phyloP scores from a whole-genome alignment of 2,888 invertebrate species.

The Charanyca ferruginea region DNA sequence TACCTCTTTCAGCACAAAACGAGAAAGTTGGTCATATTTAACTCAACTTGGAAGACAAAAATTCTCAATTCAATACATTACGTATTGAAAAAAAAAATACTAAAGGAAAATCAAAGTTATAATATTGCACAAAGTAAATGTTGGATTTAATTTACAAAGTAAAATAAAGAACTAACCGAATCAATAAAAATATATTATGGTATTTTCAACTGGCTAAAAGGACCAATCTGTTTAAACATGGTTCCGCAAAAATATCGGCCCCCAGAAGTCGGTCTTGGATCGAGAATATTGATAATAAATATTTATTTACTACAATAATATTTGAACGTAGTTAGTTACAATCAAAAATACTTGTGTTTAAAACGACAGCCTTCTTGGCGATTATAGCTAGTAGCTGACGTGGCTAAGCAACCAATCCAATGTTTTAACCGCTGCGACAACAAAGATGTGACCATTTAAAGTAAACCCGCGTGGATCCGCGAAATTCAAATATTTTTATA shows the following conservation, averaged over 20 bases:
- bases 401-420: conserved; percentile 10
- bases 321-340: conserved; percentile 15
- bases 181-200: conserved; percentile 14
- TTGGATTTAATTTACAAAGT: conserved; percentile 41
- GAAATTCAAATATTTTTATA: no score
- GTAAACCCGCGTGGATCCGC: no score
- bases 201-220: conserved; percentile 51
- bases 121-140: conserved; percentile 68
- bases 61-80: conserved; percentile 62
- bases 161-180: conserved; percentile 29
- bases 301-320: conserved; percentile 26
- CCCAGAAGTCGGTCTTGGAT: conserved; percentile 12
- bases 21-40: conserved; percentile 41
- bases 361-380: conserved; percentile 21
- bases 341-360: conserved; percentile 40
- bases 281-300: conserved; percentile 12
- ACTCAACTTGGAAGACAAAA: conserved; percentile 72
- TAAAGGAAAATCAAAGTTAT: conserved; percentile 53
- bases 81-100: conserved; percentile 55
- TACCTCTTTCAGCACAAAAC: conserved; percentile 42
- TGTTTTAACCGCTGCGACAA: no score
- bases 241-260: conserved; percentile 53
- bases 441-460: conserved; percentile 13
- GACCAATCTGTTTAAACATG: conserved; percentile 41
- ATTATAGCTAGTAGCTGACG: conserved; percentile 7